Base-by-base conservation (phyloP, 2,113 vertebrate genomes). In the Nycticryphes semicollaris region DNA sequence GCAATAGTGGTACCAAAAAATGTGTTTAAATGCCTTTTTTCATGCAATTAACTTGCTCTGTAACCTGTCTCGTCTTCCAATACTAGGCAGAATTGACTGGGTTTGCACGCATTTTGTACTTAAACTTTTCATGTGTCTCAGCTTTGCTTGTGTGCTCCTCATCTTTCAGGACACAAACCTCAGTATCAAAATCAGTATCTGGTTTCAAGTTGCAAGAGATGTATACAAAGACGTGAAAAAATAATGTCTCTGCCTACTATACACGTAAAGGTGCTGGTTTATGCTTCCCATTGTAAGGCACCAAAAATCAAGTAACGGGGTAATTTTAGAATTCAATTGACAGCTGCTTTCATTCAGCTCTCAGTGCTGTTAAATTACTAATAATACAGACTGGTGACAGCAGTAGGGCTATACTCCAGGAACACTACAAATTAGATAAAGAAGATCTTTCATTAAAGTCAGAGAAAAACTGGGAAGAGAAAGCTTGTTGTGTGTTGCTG, bases 341-440 rank as follows among this genome's bases (percentile, higher is more conserved):
- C 39, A 93, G 51, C 56, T 57, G n/a, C 20, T 94, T 96, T 91
- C 56, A 47, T 94, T 90, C 82, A 88, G 28, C 50, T 88, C 89
- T 82, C 53, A 41, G 18, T 66, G 47, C 20, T 84, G 69, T 79
- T 76, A 50, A 84, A 47, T 84, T 41, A 23, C 27, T 85, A 48
- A 81, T 77, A 69, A 78, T 79, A 18, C 10, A 53, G 14, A 66
- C 7, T 59, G 27, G 28, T 90, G 72, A 67, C 39, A 94, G n/a
- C 19, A 50, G 50, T 80, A 30, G 37, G 51, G 12, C 21, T 93
- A 59, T 50, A 39, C 10, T 51, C 35, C 43, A 57, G 60, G n/a
- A 81, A 35, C 10, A 28, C 62, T 80, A 62, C 43, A 74, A 68
- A 91, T 62, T 37, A 72, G 41, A 22, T 66, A 51, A 82, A 78